Base-by-base conservation (phyloP, 2,888 invertebrate genomes). In the Lamproptera curius region DNA sequence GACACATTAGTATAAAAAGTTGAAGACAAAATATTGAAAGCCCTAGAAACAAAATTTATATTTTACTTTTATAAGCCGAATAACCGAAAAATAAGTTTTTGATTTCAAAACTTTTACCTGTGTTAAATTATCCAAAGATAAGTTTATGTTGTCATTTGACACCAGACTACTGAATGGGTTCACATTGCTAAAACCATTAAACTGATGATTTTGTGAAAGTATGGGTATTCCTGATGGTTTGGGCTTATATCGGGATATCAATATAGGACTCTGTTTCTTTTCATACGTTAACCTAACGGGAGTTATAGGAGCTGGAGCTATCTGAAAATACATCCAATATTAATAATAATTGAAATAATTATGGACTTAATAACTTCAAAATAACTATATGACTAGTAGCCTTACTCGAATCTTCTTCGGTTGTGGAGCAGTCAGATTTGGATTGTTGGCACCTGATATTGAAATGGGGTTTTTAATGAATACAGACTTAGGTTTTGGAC, bases 91-190 rank as follows among this genome's bases (percentile, higher is more conserved):
- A 23, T 13, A 39, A 14, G 15, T 16, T 36, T 36, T 23, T 23
- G 23, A 34, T 11, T n/a, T n/a, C n/a, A 11, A 36, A 38, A 16
- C 14, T n/a, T 28, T 63, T 68, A 84, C 88, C 81, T 88, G 88
- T 33, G 88, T 88, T 52, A 88, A 70, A 61, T 65, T 87, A 51
- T 88, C 88, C 54, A 88, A 50, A 15, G 88, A 88, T 36, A 88
- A 68, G 64, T 88, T 88, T 5, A 88, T 78, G 55, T 81, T 85
- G 53, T 88, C 87, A 61, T 67, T 69, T 16, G 57, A 55, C 41
- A 58, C 56, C 46, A 65, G 57, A 46, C 58, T 57, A 16, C 50
- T 65, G 44, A 54, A 70, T 9, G 59, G 14, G 46, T 55, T 60
- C n/a, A 51, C 50, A 38, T 38, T 38, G n/a, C 20, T 38, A n/a